Conservation (phyloP, 2,797 vertebrate species). For the Sebastiscus albofasciatus region DNA sequence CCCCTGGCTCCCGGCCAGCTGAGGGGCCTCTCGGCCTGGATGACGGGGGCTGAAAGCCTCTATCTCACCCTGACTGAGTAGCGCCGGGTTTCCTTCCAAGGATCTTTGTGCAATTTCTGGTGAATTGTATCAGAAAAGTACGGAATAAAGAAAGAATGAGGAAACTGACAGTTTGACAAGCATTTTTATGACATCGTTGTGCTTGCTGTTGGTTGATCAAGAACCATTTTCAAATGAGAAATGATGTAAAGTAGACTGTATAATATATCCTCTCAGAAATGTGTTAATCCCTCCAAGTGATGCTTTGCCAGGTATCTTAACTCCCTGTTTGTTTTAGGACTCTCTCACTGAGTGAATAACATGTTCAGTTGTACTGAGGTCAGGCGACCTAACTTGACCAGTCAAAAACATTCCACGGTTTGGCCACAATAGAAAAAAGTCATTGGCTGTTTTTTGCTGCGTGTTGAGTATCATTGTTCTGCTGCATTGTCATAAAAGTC, state of each 20-base stretch:
- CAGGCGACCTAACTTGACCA: slow-evolving; percentile 34
- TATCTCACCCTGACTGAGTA: slow-evolving; percentile 4
- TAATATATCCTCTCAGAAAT: slow-evolving; percentile 14
- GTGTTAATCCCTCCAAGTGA: slow-evolving; percentile 14
- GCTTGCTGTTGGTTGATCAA: background rate
- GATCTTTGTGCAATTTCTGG: background rate
- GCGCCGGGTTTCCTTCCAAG: slow-evolving; percentile 1
- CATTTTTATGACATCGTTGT: no score
- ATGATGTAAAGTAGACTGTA: background rate
- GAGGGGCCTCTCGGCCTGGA: slow-evolving; percentile 45
- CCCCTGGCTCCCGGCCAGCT: slow-evolving; percentile 40
- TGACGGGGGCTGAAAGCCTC: slow-evolving; percentile 28
- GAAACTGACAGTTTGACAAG: background rate
- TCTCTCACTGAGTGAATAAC: slow-evolving; percentile 27
- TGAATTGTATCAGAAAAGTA: background rate
- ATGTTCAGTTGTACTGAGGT: slow-evolving; percentile 27
- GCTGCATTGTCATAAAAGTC: slow-evolving; percentile 33
- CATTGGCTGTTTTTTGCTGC: slow-evolving; percentile 29
- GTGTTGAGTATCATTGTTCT: slow-evolving; percentile 23
- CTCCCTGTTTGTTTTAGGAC: slow-evolving; percentile 11
- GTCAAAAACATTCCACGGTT: slow-evolving; percentile 49
- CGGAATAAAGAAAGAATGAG: background rate
- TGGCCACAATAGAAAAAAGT: slow-evolving; percentile 37
- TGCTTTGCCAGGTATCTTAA: slow-evolving; percentile 5
- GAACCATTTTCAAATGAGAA: background rate